These are phyloP conservation scores for Troilus luridus DNA, from an alignment of 2,888 invertebrate genomes.

Conservation along the genomic window DNA sequence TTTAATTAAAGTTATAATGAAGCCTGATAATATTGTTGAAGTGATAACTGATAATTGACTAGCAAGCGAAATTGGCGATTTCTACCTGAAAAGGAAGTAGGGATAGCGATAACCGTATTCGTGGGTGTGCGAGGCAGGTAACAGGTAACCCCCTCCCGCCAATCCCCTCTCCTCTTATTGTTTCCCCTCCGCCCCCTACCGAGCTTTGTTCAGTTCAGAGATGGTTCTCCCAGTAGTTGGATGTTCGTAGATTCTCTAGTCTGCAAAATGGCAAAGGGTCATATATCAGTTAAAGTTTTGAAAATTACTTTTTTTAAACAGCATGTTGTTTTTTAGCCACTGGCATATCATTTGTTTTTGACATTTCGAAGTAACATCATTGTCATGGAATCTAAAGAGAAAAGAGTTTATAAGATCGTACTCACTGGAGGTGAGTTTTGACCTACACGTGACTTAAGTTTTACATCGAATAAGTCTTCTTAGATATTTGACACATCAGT, in stretches of 20 bases:
- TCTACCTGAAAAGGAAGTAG: neutral
- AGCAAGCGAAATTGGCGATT: neutral
- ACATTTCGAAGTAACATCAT: neutral
- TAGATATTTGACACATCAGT: neutral
- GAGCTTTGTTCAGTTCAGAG: constrained; percentile 7
- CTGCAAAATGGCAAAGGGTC: constrained; percentile 39
- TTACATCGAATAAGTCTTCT: neutral
- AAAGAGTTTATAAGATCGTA: constrained; percentile 87
- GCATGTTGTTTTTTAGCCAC: constrained; percentile 41
- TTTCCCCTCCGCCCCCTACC: constrained; percentile 8
- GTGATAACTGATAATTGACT: neutral
- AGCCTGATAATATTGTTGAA: neutral
- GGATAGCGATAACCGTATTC: neutral
- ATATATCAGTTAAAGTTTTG: constrained; percentile 10
- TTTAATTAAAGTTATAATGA: neutral
- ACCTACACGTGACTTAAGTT: constrained; percentile 27
- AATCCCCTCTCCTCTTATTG: neutral
- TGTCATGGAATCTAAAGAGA: constrained; percentile 71
- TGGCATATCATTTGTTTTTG: constrained; percentile 46
- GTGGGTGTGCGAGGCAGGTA: constrained; percentile 16
- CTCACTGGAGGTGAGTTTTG: constrained; percentile 86
- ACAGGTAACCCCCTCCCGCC: constrained; percentile 23
- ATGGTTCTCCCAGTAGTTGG: neutral
- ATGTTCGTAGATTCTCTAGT: neutral
- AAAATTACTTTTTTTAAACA: constrained; percentile 38